A percentile compares a stretch with the other conserved stretches of the same genome.
Evolutionary conservation across 1,140 invertebrate genomes (phyloP).

Genomic region (Leucophenga varia): DNA sequence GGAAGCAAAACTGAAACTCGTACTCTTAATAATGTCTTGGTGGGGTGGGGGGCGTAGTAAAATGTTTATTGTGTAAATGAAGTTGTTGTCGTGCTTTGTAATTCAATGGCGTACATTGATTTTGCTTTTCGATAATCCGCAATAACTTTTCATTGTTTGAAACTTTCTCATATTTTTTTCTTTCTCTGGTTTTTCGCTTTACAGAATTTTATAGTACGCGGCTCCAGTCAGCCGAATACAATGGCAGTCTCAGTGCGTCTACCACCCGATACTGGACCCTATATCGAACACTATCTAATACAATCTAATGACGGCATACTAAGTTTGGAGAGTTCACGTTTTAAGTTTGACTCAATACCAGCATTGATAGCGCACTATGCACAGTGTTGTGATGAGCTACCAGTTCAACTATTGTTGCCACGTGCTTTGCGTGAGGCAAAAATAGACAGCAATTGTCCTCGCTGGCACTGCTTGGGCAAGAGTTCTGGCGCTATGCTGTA

Average conservation of each 20-base stretch:
- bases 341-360: slow-evolving; percentile 89
- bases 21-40: no score
- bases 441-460: slow-evolving; percentile 88
- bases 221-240: slow-evolving; percentile 88
- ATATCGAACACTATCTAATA: slow-evolving; percentile 95
- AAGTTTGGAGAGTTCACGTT: slow-evolving; percentile 88
- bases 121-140: no score
- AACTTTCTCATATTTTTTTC: neutral
- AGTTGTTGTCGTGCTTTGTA: no score
- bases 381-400: slow-evolving; percentile 91
- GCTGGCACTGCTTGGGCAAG: slow-evolving; percentile 87
- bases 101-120: no score
- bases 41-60: no score
- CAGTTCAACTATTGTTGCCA: slow-evolving; percentile 85
- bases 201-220: slow-evolving; percentile 90
- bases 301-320: slow-evolving; percentile 78
- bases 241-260: slow-evolving; percentile 93
- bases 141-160: no score
- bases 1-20: slow-evolving; percentile 12
- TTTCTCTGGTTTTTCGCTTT: slow-evolving; percentile 27
- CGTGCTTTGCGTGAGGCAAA: slow-evolving; percentile 77
- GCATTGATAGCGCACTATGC: slow-evolving; percentile 90
- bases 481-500: slow-evolving; percentile 83
- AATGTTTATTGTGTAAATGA: no score
- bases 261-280: slow-evolving; percentile 80